A percentile compares a stretch with the other conserved stretches of the same genome.
These are phyloP conservation scores for Lasioglossum lativentre DNA, from an alignment of 2,888 invertebrate genomes.

Conservation along the genomic window DNA sequence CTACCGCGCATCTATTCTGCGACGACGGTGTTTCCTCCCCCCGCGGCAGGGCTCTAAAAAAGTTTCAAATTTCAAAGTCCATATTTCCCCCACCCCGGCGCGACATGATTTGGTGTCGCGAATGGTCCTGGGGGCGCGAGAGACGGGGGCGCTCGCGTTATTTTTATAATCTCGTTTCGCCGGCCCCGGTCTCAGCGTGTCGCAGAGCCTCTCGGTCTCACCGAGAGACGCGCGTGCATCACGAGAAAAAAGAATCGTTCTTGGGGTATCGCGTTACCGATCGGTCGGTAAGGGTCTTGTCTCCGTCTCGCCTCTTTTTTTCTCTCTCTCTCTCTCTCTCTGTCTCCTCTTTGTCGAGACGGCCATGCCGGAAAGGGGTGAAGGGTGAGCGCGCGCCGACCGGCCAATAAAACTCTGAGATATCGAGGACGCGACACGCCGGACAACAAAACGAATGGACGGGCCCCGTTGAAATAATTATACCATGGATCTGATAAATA, in stretches of 20 bases:
- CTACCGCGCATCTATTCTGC: background rate
- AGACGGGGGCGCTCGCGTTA: slow-evolving; percentile 58
- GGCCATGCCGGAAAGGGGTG: slow-evolving; percentile 21
- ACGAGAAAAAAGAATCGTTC: slow-evolving; percentile 52
- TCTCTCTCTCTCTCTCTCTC: slow-evolving; percentile 1
- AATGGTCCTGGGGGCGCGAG: slow-evolving; percentile 32
- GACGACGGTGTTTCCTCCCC: slow-evolving; percentile 29
- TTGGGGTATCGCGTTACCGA: slow-evolving; percentile 68
- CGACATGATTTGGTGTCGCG: slow-evolving; percentile 65
- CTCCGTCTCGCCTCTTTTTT: slow-evolving; percentile 38
- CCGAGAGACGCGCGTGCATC: slow-evolving; percentile 50
- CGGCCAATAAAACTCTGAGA: slow-evolving; percentile 74
- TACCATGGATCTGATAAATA: slow-evolving; percentile 34
- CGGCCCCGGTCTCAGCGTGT: slow-evolving; percentile 56
- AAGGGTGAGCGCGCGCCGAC: slow-evolving; percentile 24
- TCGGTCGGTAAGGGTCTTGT: slow-evolving; percentile 67
- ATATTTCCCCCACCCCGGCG: slow-evolving; percentile 41
- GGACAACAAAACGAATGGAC: slow-evolving; percentile 52
- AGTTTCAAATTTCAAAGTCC: slow-evolving; percentile 59
- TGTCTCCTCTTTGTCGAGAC: slow-evolving; percentile 32
- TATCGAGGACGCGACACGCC: slow-evolving; percentile 58
- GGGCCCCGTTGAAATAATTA: slow-evolving; percentile 49
- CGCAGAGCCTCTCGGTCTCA: slow-evolving; percentile 56
- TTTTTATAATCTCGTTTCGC: slow-evolving; percentile 71
- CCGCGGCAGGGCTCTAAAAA: slow-evolving; percentile 36